Evolutionary conservation across 2,797 vertebrate species (phyloP).

Genomic region (Buceros bicornis): DNA sequence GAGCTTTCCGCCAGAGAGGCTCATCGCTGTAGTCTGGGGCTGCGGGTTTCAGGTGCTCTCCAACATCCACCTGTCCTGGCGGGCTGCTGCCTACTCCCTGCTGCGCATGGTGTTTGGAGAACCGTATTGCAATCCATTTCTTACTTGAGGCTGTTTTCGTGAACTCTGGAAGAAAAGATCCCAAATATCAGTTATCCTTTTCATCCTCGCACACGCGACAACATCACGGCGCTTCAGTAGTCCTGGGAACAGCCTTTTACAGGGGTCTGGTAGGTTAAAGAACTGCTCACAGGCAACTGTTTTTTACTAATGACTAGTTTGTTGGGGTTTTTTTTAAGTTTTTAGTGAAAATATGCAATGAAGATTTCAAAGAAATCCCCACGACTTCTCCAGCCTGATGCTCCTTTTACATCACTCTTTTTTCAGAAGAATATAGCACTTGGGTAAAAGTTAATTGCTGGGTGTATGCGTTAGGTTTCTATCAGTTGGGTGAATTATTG

Average conservation of each 20-base stretch:
- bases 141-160: background rate
- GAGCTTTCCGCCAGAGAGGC: background rate
- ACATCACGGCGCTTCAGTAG: rapidly evolving
- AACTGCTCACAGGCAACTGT: background rate
- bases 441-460: background rate
- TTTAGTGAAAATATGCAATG: background rate
- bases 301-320: background rate
- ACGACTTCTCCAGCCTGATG: background rate
- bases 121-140: background rate
- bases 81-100: background rate
- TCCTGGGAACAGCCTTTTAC: background rate
- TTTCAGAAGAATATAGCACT: background rate
- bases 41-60: background rate
- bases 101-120: background rate
- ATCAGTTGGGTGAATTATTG: background rate
- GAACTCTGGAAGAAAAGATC: background rate
- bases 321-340: background rate
- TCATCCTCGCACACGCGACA: background rate
- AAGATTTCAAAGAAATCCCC: background rate
- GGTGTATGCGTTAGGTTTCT: background rate
- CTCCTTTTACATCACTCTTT: background rate
- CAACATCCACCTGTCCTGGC: background rate
- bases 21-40: background rate
- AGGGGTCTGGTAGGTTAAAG: background rate
- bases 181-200: background rate